phyloP scores from a whole-genome alignment of 2,113 vertebrate genomes.

The Elephas maximus region DNA sequence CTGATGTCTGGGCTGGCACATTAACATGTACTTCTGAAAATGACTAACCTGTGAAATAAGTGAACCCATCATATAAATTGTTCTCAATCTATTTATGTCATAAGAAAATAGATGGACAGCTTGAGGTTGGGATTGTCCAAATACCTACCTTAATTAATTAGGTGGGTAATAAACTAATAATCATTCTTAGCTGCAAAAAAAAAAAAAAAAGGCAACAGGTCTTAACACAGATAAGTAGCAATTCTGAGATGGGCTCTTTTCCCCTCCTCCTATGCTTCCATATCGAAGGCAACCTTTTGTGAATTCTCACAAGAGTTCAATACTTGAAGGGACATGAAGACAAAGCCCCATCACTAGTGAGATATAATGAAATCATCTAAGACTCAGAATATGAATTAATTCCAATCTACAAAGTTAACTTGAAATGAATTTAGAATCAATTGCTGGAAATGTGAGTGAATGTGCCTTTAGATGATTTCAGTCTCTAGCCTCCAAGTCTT shows the following conservation, averaged over 20 bases:
- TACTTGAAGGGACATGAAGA: not conserved
- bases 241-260: not conserved
- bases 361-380: not conserved
- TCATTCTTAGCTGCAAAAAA: not conserved
- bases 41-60: not conserved
- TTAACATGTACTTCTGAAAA: not conserved
- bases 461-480: not conserved
- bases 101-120: not conserved
- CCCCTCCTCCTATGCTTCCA: not conserved
- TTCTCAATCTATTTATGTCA: not conserved
- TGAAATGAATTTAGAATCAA: not conserved
- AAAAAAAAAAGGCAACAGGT: not conserved
- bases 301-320: not conserved
- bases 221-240: not conserved
- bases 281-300: not conserved
- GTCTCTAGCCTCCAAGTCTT: not conserved
- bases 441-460: not conserved
- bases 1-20: not conserved
- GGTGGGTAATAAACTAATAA: not conserved
- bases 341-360: not conserved
- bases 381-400: not conserved
- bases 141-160: not conserved
- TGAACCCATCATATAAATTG: not conserved
- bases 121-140: not conserved
- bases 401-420: not conserved